These are phyloP conservation scores for Phylloscopus whistleri DNA, from an alignment of 2,113 vertebrate species.

Conservation along the genomic window DNA sequence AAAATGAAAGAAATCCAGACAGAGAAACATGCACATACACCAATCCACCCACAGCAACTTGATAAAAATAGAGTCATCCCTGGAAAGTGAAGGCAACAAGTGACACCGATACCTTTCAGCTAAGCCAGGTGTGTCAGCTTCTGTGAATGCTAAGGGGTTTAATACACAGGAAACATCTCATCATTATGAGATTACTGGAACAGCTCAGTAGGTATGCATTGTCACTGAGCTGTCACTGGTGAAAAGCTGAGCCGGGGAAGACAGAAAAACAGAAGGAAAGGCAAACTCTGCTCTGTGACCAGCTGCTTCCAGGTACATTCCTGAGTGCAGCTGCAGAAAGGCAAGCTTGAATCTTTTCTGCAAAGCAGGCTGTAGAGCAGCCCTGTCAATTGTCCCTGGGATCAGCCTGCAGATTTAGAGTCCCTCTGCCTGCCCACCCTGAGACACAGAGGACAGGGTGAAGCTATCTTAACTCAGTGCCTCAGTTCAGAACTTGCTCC, in stretches of 20 bases:
- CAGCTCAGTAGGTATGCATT: constrained; percentile 65
- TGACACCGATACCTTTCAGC: constrained; percentile 17
- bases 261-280: constrained; percentile 46
- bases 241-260: constrained; percentile 22
- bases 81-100: constrained; percentile 53
- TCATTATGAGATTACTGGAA: constrained; percentile 61
- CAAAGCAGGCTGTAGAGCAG: background rate
- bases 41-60: background rate
- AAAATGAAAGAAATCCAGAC: constrained; percentile 8
- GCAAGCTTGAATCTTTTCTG: constrained; percentile 1
- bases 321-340: constrained; percentile 55
- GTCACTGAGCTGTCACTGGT: constrained; percentile 75
- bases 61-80: constrained; percentile 45
- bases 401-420: background rate
- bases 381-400: background rate
- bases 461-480: background rate
- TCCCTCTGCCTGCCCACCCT: background rate
- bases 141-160: constrained; percentile 45
- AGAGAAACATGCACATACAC: background rate
- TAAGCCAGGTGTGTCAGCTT: constrained; percentile 60
- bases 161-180: constrained; percentile 65
- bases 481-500: background rate
- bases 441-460: background rate
- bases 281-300: background rate
- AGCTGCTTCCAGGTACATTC: constrained; percentile 67